Percentiles rank a stretch among this genome's conserved stretches.
These are phyloP conservation scores for Nymphalis io DNA, from an alignment of 1,140 invertebrate species.

Conservation along the genomic window DNA sequence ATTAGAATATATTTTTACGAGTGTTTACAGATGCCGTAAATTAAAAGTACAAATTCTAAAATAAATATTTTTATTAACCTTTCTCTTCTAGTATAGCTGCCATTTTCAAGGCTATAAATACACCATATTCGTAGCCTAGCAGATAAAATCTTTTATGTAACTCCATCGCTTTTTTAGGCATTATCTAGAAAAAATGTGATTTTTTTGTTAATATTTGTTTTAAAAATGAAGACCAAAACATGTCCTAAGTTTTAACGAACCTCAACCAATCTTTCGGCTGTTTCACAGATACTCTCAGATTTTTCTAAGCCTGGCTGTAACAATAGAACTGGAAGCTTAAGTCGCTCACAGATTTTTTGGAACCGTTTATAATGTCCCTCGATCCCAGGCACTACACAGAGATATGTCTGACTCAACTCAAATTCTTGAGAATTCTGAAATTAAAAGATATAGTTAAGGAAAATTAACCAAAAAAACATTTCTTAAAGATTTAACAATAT, in stretches of 20 bases:
- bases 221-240: not conserved
- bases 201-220: conserved; percentile 8
- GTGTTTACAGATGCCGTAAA: not conserved
- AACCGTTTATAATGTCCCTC: conserved; percentile 49
- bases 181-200: conserved; percentile 30
- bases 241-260: not conserved
- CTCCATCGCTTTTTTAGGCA: conserved; percentile 40
- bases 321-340: conserved; percentile 53
- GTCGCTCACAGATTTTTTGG: conserved; percentile 43
- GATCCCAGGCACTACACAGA: conserved; percentile 54
- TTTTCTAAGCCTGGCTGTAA: conserved; percentile 38
- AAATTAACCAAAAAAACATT: too few relatives aligned
- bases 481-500: too few relatives aligned
- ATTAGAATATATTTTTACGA: not conserved
- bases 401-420: conserved; percentile 36
- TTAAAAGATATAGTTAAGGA: not conserved
- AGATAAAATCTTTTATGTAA: conserved; percentile 16
- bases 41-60: not conserved
- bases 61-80: conserved; percentile 39
- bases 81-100: conserved; percentile 56
- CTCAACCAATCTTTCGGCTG: conserved; percentile 21
- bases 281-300: conserved; percentile 11
- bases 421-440: conserved; percentile 51
- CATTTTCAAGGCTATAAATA: conserved; percentile 57
- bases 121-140: conserved; percentile 37